A percentile compares a stretch with the other conserved stretches of the same genome.
These are phyloP conservation scores for Anoura caudifer DNA, from an alignment of 2,113 vertebrate genomes.

Conservation along the genomic window DNA sequence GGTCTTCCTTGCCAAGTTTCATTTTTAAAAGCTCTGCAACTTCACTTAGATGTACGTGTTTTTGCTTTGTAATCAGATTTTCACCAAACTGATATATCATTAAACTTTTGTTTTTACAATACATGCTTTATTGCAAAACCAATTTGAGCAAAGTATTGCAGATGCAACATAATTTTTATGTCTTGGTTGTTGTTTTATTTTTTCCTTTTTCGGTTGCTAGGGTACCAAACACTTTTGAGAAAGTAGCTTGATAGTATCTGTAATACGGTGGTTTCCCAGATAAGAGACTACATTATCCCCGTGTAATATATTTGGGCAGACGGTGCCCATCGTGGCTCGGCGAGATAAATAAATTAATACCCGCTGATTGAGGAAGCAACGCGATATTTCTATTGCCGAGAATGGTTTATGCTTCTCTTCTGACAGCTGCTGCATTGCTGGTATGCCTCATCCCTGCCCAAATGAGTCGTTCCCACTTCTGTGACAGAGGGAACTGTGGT, in stretches of 20 bases:
- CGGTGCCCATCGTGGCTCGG: constrained; percentile 47
- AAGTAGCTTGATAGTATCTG: constrained; percentile 69
- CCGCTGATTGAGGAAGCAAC: constrained; percentile 55
- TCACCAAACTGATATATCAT: constrained; percentile 68
- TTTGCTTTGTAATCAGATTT: constrained; percentile 75
- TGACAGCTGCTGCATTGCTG: neutral
- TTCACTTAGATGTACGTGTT: constrained; percentile 62
- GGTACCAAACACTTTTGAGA: constrained; percentile 69
- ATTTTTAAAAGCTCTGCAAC: constrained; percentile 65
- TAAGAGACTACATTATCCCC: constrained; percentile 68
- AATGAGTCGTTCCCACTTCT: neutral
- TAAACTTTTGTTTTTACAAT: constrained; percentile 74
- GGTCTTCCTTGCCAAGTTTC: constrained; percentile 44
- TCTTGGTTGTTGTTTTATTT: constrained; percentile 36
- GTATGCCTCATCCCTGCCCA: neutral
- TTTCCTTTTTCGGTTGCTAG: constrained; percentile 63
- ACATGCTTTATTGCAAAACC: constrained; percentile 72
- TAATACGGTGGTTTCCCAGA: constrained; percentile 57
- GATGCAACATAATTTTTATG: constrained; percentile 72
- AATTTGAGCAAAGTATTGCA: constrained; percentile 69
- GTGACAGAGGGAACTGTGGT: neutral
- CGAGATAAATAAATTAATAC: constrained; percentile 74
- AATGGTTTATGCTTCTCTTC: constrained; percentile 7
- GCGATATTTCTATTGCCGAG: constrained; percentile 47
- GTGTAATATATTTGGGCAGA: constrained; percentile 69